Evolutionary conservation across 2,888 invertebrate species (phyloP), one percentile per base, ranked within the genome.

Genomic region (Tupiocoris notatus): DNA sequence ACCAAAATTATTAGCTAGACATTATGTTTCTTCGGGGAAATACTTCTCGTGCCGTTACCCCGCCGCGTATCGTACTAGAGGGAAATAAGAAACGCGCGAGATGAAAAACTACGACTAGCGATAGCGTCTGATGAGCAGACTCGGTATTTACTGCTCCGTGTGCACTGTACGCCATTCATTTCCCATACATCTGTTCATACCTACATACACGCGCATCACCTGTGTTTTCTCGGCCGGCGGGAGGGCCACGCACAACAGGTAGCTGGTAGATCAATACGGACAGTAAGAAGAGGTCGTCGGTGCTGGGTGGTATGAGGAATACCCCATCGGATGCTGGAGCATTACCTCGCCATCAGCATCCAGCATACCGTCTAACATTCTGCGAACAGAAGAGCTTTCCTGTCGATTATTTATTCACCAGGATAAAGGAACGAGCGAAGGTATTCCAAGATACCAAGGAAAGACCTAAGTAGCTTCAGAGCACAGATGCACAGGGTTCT

Each of bases 191-290:
- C n/a, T n/a, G n/a, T n/a, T n/a, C 39, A 39, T 12, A 3, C 39
- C 3, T 12, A 39, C 39, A 39, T 39, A 39, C 39, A 39, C 39
- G 12, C 12, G 12, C 39, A 39, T 12, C 3, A 12, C 12, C 39
- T 39, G 3, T 12, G 12, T 39, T 3, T 39, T 39, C 12, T 39
- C 39, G 6, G 39, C 12, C 39, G 39, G 39, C 39, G 12, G 39
- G 39, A 12, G 39, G 39, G 3, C 6, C 12, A 39, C 39, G 39
- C 39, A 70, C 70, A 70, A 70, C 70, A 70, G 70, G 70, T 70
- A 70, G 70, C 70, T 58, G 70, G 70, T 70, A 70, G 70, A 70
- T 70, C 70, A 70, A 70, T 70, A 70, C 70, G 59, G 70, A 39
- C 39, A 39, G 39, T 39, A 12, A 39, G 39, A 12, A 12, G 39